Percentiles rank a stretch among this genome's conserved stretches.
phyloP scores from a whole-genome alignment of 1,140 invertebrate species.

The Pseudachorutes palmiensis region DNA sequence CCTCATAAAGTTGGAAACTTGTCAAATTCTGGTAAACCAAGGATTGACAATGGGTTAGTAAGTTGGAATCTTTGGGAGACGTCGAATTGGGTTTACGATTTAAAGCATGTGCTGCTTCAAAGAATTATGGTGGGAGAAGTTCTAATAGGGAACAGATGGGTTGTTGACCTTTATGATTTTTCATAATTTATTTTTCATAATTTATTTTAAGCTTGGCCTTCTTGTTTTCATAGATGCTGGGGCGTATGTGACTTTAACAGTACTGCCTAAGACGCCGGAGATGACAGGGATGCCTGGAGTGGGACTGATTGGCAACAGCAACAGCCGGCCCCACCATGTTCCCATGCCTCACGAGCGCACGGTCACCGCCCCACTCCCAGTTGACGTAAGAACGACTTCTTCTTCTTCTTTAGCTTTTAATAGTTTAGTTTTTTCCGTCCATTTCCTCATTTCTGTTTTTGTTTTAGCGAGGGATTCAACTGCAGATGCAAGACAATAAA shows the following conservation, averaged over 20 bases:
- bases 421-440: too few species aligned
- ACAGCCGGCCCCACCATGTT: conserved; percentile 13
- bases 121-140: too few species aligned
- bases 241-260: conserved; percentile 21
- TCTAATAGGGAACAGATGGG: too few species aligned
- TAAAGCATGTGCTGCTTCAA: too few species aligned
- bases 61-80: too few species aligned
- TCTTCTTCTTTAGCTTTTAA: too few species aligned
- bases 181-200: too few species aligned
- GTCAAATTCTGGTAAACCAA: too few species aligned
- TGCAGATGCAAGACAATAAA: conserved; percentile 14
- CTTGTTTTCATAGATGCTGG: conserved; percentile 21
- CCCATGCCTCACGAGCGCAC: conserved; percentile 1
- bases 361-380: conserved; percentile 23
- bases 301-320: conserved; percentile 17
- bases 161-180: too few species aligned
- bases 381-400: conserved; percentile 18
- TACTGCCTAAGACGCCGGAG: conserved; percentile 11
- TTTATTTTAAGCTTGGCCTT: conserved; percentile 1
- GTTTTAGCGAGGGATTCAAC: conserved; percentile 1
- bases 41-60: too few species aligned
- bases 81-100: too few species aligned
- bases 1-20: too few species aligned
- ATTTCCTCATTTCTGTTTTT: background rate
- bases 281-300: conserved; percentile 17